phyloP scores from a whole-genome alignment of 2,797 vertebrate genomes.

The Anas bahamensis region DNA sequence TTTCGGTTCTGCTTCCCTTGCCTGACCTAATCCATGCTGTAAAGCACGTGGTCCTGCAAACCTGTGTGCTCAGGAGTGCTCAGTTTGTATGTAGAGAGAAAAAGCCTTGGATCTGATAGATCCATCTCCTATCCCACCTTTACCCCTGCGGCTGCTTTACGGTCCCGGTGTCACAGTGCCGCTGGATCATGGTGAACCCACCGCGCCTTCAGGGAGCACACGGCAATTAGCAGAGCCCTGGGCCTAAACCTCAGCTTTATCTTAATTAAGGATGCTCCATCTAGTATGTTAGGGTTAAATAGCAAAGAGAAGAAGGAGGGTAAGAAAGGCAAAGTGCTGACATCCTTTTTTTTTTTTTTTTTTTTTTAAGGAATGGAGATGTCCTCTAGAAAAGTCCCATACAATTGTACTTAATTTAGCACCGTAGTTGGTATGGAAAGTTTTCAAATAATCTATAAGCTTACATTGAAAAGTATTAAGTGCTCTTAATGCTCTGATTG shows the following conservation, averaged over 20 bases:
- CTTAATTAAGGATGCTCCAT: neutral
- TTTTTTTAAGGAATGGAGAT: neutral
- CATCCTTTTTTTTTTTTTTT: no score
- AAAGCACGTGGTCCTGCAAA: neutral
- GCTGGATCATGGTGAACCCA: neutral
- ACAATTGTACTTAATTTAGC: neutral
- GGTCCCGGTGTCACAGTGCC: neutral
- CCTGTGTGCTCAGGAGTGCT: accelerated
- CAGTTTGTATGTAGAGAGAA: neutral
- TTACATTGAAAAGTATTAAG: neutral
- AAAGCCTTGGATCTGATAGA: neutral
- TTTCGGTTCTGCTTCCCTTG: neutral
- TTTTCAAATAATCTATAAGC: neutral
- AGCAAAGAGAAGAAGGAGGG: neutral
- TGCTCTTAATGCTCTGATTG: neutral
- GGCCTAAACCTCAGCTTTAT: neutral
- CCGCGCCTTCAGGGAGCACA: neutral
- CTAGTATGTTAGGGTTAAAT: neutral
- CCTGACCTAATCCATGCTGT: neutral
- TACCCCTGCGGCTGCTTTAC: accelerated
- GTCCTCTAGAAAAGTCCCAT: neutral
- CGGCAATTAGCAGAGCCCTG: neutral
- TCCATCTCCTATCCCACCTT: neutral
- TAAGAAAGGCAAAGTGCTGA: no score
- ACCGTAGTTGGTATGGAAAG: neutral